Conservation (phyloP, 2,113 vertebrate genomes). For the Aix galericulata region DNA sequence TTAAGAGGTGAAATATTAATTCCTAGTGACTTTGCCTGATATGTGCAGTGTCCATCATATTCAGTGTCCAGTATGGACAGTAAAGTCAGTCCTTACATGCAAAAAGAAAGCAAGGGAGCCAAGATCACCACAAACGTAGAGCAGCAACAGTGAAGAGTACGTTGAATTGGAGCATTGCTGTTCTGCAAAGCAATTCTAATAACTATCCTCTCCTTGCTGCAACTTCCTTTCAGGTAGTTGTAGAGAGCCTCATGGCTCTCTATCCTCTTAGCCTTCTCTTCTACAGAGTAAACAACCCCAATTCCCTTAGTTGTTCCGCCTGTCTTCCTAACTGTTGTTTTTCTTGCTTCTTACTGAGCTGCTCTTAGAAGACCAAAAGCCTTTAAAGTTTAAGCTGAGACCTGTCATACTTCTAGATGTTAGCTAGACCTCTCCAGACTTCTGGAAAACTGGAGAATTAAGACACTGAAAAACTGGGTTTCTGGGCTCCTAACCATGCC, state of each 20-base stretch:
- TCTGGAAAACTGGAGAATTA: neutral
- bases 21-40: neutral
- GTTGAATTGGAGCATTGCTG: neutral
- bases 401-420: neutral
- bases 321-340: neutral
- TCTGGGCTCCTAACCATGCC: neutral
- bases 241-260: neutral
- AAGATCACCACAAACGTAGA: neutral
- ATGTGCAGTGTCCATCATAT: neutral
- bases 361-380: neutral
- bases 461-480: neutral
- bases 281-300: neutral
- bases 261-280: neutral
- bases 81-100: neutral
- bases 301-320: neutral
- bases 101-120: neutral
- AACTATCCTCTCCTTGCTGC: neutral
- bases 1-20: neutral
- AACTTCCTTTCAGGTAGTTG: neutral
- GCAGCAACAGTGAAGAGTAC: neutral
- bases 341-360: neutral
- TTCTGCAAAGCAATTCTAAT: neutral
- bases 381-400: neutral
- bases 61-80: neutral
- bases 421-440: neutral